Evolutionary conservation across 2,888 invertebrate genomes (phyloP), one percentile per base, ranked within the genome.

Genomic region (Teleogryllus oceanicus): DNA sequence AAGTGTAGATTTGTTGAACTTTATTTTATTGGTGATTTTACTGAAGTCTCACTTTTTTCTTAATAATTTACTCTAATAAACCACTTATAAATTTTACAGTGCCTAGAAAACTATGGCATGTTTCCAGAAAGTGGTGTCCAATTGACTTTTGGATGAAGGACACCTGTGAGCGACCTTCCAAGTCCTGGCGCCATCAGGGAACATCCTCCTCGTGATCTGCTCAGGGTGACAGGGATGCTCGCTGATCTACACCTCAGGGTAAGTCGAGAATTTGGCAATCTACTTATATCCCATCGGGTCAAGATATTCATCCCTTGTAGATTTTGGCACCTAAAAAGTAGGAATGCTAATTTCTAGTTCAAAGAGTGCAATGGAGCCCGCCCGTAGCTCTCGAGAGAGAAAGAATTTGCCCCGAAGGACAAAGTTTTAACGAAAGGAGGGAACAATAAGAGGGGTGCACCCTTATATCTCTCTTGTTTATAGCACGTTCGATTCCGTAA

Each of bases 61-160:
- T 20, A n/a, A 50, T 21, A 76, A 18, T 10, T 20, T 16, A 13
- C 13, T 49, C 37, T 37, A 37, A 37, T 37, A 37, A 37, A 5
- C 5, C 37, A 37, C 50, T 18, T 79, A 78, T 49, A 20, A 21
- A 82, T 81, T 82, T 89, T 89, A 75, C 88, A 94, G 93, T 99
- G 98, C 86, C 92, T 94, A 62, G 96, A 97, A 78, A 96, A 96
- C 87, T 92, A 93, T 89, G 99, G 99, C 13, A 94, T 97, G 86
- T 99, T 99, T 89, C n/a, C n/a, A n/a, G n/a, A n/a, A n/a, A n/a
- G n/a, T n/a, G n/a, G 96, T 99, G 84, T 91, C 93, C 97, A 98
- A 87, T 91, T 98, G 81, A 90, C 87, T 93, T 10, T 86, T 96
- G 83, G 94, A 94, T 84, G 91, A 91, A 18, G 94, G 80, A 92